Base-by-base conservation (phyloP, 2,888 invertebrate genomes). In the Fragum sueziense region DNA sequence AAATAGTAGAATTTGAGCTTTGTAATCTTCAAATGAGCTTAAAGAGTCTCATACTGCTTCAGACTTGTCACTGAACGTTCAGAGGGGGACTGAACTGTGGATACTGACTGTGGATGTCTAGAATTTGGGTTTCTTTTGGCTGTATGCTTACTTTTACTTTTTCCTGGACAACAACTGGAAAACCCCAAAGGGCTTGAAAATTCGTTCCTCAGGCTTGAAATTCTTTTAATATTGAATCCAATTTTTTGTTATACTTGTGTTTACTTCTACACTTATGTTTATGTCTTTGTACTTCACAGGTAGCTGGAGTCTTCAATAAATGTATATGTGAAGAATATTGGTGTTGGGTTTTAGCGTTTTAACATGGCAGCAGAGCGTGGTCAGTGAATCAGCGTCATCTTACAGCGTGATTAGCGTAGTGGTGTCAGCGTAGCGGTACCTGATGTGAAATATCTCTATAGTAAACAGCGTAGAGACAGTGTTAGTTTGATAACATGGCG, bases 271-370 rank as follows among this genome's bases (percentile, higher is more conserved):
- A 62, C 29, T n/a, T 33, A 31, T 62, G 34, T 62, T 31, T 33
- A 31, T 62, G 62, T 22, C 34, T 31, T 34, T 27, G 33, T 29
- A 31, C 57, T 57, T 57, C 57, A 22, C 57, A 57, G 57, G 67
- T 37, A 41, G 67, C 67, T 67, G 67, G 67, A 67, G 47, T 67
- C 67, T 67, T 67, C 67, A 41, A 34, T 67, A 67, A 33, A 62
- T 41, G 22, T 9, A 31, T 31, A 33, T 62, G 31, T 33, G 34
- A n/a, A 20, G 9, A 62, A 25, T 17, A 2, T 31, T n/a, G n/a
- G 31, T 34, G 31, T 62, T 34, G 37, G 2, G 31, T 41, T 33
- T 41, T n/a, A n/a, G 33, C 6, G 14, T 25, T 67, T 67, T 41
- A 22, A 67, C 67, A 67, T 67, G 67, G 67, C 20, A 33, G 67